Percentiles rank a stretch among this genome's conserved stretches.
Conservation (phyloP, 2,797 vertebrate species). For the Neosilurus mollespiculum region DNA sequence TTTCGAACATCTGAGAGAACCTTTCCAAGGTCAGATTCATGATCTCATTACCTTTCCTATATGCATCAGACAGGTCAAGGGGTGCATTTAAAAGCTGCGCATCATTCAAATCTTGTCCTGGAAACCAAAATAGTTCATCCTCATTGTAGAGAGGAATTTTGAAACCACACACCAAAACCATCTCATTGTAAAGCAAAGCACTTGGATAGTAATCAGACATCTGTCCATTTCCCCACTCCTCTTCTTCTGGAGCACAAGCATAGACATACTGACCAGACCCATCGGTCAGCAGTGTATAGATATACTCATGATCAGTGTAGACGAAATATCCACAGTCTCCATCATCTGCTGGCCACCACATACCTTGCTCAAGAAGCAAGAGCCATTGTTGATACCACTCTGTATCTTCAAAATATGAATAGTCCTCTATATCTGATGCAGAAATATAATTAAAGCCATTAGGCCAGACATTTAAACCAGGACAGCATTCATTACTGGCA, state of each 20-base stretch:
- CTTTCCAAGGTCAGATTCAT: slow-evolving; percentile 88
- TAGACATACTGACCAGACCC: slow-evolving; percentile 88
- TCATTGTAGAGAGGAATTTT: slow-evolving; percentile 87
- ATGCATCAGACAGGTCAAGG: slow-evolving; percentile 87
- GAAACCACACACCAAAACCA: slow-evolving; percentile 86
- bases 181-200: slow-evolving; percentile 76
- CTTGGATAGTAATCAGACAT: slow-evolving; percentile 68
- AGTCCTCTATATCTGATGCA: slow-evolving; percentile 71
- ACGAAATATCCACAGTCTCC: slow-evolving; percentile 93
- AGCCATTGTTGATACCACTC: slow-evolving; percentile 93
- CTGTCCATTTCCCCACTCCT: slow-evolving; percentile 71
- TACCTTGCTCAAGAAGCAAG: slow-evolving; percentile 84
- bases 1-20: slow-evolving; percentile 88
- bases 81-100: slow-evolving; percentile 79
- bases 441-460: slow-evolving; percentile 74
- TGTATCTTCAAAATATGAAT: slow-evolving; percentile 75
- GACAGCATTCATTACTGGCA: slow-evolving; percentile 65
- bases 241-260: slow-evolving; percentile 81
- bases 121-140: slow-evolving; percentile 86
- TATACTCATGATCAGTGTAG: slow-evolving; percentile 89
- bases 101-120: slow-evolving; percentile 75
- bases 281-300: slow-evolving; percentile 94
- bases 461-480: slow-evolving; percentile 58
- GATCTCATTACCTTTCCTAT: slow-evolving; percentile 83
- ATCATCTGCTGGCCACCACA: slow-evolving; percentile 95